Base-by-base conservation (phyloP, 1,140 invertebrate species). In the Gonioctena quinquepunctata region DNA sequence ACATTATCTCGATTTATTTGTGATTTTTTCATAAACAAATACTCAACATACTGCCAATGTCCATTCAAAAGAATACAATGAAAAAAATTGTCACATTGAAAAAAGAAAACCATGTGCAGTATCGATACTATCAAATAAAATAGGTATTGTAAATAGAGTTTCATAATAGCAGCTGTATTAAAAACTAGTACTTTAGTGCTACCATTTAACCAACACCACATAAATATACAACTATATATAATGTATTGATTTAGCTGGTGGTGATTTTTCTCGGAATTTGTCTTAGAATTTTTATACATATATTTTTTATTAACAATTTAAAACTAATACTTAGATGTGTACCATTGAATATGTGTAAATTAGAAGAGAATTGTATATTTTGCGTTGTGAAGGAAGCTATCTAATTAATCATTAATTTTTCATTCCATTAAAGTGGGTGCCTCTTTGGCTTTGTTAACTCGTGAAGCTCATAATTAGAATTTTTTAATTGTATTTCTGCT, bases 161-260 rank as follows among this genome's bases (percentile, higher is more conserved):
- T n/a, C 61, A 66, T 56, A 67, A 33, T 59, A n/a, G n/a, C n/a
- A n/a, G n/a, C n/a, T 48, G n/a, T 11, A n/a, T 48, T 48, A 48
- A 48, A 48, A 48, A 48, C 42, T n/a, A 48, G 8, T 48, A 48
- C 8, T 48, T 48, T 48, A 48, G 8, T 48, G n/a, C n/a, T n/a
- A n/a, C n/a, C 8, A n/a, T 48, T 48, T 48, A 48, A 8, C 8
- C 42, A 48, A 48, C 8, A 48, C 42, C n/a, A n/a, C n/a, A 56
- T 56, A 56, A 13, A 42, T 42, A 49, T 63, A 63, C 25, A 61
- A 19, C 19, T 63, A 28, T 49, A 63, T 21, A 63, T n/a, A 49
- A 61, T 16, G 19, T 16, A n/a, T 50, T 21, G 13, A 26, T 63
- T 63, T 63, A 16, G 28, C 48, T 63, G 28, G 61, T 26, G 19